Evolutionary conservation across 2,113 vertebrate genomes (phyloP).

Genomic region (Lamprologus sp.): DNA sequence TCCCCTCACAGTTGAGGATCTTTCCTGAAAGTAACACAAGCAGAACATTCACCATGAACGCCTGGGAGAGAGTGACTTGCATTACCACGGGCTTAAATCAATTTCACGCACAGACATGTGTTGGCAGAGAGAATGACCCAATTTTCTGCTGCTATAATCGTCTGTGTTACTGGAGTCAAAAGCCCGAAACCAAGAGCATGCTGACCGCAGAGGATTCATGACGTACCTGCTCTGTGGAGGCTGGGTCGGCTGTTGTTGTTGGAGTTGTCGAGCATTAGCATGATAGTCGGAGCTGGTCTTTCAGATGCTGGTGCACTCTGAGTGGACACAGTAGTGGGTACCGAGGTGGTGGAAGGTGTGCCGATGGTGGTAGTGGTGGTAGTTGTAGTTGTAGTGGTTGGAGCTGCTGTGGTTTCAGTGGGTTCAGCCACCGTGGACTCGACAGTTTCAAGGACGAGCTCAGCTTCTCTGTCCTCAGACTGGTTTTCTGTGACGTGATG

Average conservation of each 20-base stretch:
- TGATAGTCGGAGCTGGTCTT: conserved; percentile 56
- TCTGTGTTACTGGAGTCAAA: not conserved
- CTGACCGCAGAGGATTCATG: not conserved
- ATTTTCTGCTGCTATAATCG: not conserved
- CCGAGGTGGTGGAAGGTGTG: conserved; percentile 18
- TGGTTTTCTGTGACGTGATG: conserved; percentile 63
- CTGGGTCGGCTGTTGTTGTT: conserved; percentile 60
- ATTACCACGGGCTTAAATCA: not conserved
- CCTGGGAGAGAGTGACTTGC: not conserved
- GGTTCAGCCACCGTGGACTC: conserved; percentile 21
- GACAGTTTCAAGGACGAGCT: conserved; percentile 33
- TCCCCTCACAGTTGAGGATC: conserved; percentile 84
- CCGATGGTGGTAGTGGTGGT: not conserved
- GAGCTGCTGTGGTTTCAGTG: not conserved
- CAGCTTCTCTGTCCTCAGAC: conserved; percentile 52
- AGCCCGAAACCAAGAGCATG: not conserved
- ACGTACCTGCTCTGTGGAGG: conserved; percentile 66
- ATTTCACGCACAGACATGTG: not conserved
- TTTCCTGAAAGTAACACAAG: conserved; percentile 59
- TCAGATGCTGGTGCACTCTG: conserved; percentile 1
- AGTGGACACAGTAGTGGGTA: conserved; percentile 19
- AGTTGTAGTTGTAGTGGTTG: not conserved
- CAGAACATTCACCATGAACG: not conserved
- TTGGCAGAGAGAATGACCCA: not conserved
- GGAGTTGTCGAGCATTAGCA: conserved; percentile 62